Base-by-base conservation (phyloP, 2,797 vertebrate genomes). In the Coranthus polyacanthus region DNA sequence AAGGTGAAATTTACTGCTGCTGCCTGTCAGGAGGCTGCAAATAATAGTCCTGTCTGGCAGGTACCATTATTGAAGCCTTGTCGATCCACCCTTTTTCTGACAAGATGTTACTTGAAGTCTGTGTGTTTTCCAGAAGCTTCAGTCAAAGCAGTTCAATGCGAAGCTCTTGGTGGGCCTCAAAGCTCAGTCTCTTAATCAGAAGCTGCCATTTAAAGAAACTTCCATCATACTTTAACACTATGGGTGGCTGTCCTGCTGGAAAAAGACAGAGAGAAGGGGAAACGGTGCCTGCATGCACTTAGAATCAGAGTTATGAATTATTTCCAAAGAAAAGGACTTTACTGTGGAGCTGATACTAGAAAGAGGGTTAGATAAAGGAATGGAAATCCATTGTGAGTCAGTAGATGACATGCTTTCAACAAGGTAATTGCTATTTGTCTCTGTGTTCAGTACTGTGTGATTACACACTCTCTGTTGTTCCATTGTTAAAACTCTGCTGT, bases 101-200 rank as follows among this genome's bases (percentile, higher is more conserved):
- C 92, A 93, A 93, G 92, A 94, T 81, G 83, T 85, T 92, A 92
- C 91, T 89, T 93, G 89, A 94, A 89, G 68, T 39, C 41, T 78
- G 61, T 68, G 72, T 68, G 75, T 78, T 81, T 73, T 83, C 66
- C 63, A 49, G 39, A 63, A 51, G 72, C 75, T 76, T 67, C 75
- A 73, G 80, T 89, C 77, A 62, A 22, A 70, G 64, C 67, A 67
- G 70, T 50, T 65, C 70, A 79, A 75, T 44, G 50, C 62, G 73
- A 75, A 58, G 70, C 49, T 44, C 64, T 62, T 24, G 5, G 18
- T 57, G 65, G 65, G 49, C 44, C 57, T 43, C 26, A 36, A 56
- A 72, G 58, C 42, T 29, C 22, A 17, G 51, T 61, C 74, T 81
- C 82, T 72, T 77, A 81, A 91, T 90, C 79, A 82, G 68, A 10